Base-by-base conservation (phyloP, 2,113 vertebrate genomes). In the Heterocephalus glaber region DNA sequence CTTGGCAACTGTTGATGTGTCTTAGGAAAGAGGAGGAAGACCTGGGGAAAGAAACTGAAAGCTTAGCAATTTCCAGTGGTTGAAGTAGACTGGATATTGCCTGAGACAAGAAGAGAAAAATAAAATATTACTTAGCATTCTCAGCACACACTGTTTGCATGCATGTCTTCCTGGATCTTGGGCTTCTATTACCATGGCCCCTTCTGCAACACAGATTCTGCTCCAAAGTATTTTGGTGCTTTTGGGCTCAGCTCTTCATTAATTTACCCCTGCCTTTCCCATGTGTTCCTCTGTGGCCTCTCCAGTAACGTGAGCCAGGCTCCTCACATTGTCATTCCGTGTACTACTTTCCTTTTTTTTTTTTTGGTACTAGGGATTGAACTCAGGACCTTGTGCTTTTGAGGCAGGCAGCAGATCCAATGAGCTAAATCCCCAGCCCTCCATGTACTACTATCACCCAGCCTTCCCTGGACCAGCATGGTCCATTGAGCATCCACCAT, bases 171-270 rank as follows among this genome's bases (percentile, higher is more conserved):
- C 84, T 38, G 35, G 28, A 70, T 86, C 47, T 56, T 14, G 16
- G 7, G 24, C 52, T 41, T 35, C 35, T 35, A 0, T 65, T 12
- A 56, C 47, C 19, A 0, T 0, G 10, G 72, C 9, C 19, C 66
- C 10, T 49, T 70, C 58, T 24, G 19, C 2, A 44, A 26, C 70
- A 35, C 20, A 24, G n/a, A 19, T 20, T 8, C 12, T 33, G 22
- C 30, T 35, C n/a, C 84, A 38, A 44, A 86, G 16, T 38, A 35
- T 63, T 79, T 38, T 4, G 6, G 16, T n/a, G 2, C 24, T 72
- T 86, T 80, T 4, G 44, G n/a, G 20, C 63, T 28, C n/a, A 41
- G 28, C 38, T 63, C 47, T 70, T 52, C 33, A 9, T 93, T 30
- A 2, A 12, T 54, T 77, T 65, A 19, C 38, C 54, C 10, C 30